Conservation (phyloP, 2,113 vertebrate genomes). For the Gymnogyps californianus region DNA sequence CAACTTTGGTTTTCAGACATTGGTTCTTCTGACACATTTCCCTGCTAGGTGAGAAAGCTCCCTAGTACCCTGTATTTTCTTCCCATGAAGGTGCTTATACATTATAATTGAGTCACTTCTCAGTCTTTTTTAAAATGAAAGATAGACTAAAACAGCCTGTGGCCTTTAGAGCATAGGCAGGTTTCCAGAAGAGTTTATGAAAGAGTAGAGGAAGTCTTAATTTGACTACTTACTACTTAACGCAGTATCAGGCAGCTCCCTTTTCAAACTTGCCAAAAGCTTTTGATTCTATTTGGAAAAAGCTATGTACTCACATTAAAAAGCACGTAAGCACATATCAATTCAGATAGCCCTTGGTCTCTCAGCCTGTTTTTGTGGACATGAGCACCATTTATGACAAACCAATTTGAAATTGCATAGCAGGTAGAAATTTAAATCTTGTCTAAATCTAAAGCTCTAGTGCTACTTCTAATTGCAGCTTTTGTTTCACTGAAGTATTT, state of each 20-base stretch:
- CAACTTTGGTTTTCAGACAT: background rate
- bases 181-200: conserved; percentile 34
- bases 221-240: background rate
- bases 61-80: background rate
- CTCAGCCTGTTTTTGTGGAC: background rate
- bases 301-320: background rate
- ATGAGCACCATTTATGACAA: background rate
- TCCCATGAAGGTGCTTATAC: background rate
- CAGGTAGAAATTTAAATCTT: background rate
- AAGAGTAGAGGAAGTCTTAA: conserved; percentile 11
- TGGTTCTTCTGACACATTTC: background rate
- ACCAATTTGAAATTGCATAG: background rate
- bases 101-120: conserved; percentile 25
- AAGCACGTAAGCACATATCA: background rate
- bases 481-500: background rate
- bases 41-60: background rate
- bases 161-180: background rate
- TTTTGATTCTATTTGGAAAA: conserved; percentile 1
- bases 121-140: conserved; percentile 35
- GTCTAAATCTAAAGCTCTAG: background rate
- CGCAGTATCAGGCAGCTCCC: background rate
- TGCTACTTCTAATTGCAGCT: background rate
- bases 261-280: conserved; percentile 1
- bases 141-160: background rate
- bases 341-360: background rate